Evolutionary conservation across 2,113 vertebrate species (phyloP), one percentile per base, ranked within the genome.

Genomic region (Zosterops pallidus): DNA sequence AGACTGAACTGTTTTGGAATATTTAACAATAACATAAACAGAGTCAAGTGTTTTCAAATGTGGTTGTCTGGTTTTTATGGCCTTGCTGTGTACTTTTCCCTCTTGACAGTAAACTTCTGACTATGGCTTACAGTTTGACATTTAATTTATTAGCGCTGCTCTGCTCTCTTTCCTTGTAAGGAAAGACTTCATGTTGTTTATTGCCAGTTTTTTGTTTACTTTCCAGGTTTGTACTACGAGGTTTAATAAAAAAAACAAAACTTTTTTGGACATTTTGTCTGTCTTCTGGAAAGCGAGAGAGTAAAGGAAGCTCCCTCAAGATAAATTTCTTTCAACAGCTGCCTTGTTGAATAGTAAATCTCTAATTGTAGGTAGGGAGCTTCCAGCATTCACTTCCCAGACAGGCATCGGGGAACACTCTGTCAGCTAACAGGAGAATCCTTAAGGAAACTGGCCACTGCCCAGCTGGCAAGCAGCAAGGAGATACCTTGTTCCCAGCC

Each of bases 81-180:
- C 98, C 98, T 98, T 98, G 98, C 98, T 98, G 98, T 98, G 98
- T 98, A 98, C 97, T 97, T 97, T 98, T 98, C 96, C 98, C 98
- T 98, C 98, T 98, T 98, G 99, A 99, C 98, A 98, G 98, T 99
- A 98, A 98, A 99, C 98, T 98, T 98, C 97, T 96, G 98, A 98
- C 98, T 99, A 97, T 98, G 98, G 98, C 99, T 99, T 98, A 98
- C 98, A 98, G 98, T 98, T 98, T 98, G 99, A 99, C 98, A 98
- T 99, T 99, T 99, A 99, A 99, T 99, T 99, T 99, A 99, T 99
- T 99, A 99, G 99, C 98, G 98, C 99, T 99, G 99, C 98, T 97
- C 98, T 98, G 98, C 98, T 98, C 98, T 97, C 98, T 98, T 99
- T 98, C 99, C 98, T 98, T 93, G 97, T 97, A 98, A 97, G 98